phyloP scores from a whole-genome alignment of 1,140 invertebrate genomes.

The Schlechtendalia chinensis region DNA sequence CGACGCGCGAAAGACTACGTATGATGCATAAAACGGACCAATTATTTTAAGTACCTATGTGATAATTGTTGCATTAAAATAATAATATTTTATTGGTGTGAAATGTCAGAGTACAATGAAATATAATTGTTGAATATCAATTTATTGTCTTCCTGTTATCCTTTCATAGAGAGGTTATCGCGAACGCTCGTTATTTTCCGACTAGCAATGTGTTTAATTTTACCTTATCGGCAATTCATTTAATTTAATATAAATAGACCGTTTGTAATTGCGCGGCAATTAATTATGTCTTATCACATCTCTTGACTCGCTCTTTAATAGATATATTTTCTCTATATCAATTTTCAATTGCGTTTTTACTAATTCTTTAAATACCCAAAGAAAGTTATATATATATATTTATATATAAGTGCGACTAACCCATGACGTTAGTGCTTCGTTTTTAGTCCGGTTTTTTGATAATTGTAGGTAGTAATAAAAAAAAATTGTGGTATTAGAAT shows the following conservation, averaged over 20 bases:
- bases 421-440: background rate
- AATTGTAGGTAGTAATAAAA: background rate
- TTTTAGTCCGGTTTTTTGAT: background rate
- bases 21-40: too few relatives aligned
- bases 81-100: too few relatives aligned
- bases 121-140: too few relatives aligned
- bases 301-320: slow-evolving; percentile 5
- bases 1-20: too few relatives aligned
- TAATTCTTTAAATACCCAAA: background rate
- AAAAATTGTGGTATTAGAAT: background rate
- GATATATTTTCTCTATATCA: background rate
- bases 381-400: background rate
- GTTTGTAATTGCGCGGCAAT: background rate
- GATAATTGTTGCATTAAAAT: too few relatives aligned
- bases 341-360: background rate
- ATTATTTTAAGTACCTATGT: too few relatives aligned
- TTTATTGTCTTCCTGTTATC: background rate
- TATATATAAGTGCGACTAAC: too few relatives aligned
- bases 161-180: background rate
- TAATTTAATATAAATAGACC: background rate
- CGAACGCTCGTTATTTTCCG: background rate
- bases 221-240: background rate
- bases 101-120: too few relatives aligned
- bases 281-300: background rate
- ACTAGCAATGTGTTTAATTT: background rate